Base-by-base conservation (phyloP, 2,797 vertebrate genomes). In the Anableps anableps region DNA sequence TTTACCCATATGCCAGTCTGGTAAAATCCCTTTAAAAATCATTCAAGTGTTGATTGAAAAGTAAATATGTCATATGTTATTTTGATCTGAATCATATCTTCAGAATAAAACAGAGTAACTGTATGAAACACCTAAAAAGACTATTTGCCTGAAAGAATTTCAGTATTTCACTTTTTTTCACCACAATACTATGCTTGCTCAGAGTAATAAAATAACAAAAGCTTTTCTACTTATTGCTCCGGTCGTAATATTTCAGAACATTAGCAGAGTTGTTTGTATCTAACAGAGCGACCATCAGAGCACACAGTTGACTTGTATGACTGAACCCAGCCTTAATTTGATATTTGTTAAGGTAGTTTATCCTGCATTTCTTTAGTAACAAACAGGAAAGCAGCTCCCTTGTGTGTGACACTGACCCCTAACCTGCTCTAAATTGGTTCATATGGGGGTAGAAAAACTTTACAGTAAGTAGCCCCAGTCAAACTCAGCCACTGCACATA, bases 391-490 rank as follows among this genome's bases (percentile, higher is more conserved):
- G 29, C 31, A n/a, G 23, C 41, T 68, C 64, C 16, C 11, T 36
- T 16, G 21, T 38, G 64, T 55, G n/a, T 29, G 26, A 48, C 47
- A 45, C 9, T 36, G 51, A 72, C 29, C 26, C 21, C 62, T 41
- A 72, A 47, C 53, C 23, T 64, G 75, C 45, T 66, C 21, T 36
- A 26, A 34, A 36, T 43, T 41, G 68, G 66, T 51, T 71, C 48
- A 14, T 14, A 71, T 71, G 50, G 36, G n/a, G 50, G 5, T 19
- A n/a, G 19, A 53, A 58, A 55, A 71, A 23, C 26, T 14, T 19
- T 71, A 71, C 68, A 47, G 41, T 71, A 72, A 34, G 78, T 34
- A 43, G 71, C 26, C n/a, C 34, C 8, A 26, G 77, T 79, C 55
- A 64, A 55, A 78, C 29, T 36, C 17, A 45, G 1, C 50, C 73